Base-by-base conservation (phyloP, 2,113 vertebrate genomes). In the Phalacrocorax pelagicus region DNA sequence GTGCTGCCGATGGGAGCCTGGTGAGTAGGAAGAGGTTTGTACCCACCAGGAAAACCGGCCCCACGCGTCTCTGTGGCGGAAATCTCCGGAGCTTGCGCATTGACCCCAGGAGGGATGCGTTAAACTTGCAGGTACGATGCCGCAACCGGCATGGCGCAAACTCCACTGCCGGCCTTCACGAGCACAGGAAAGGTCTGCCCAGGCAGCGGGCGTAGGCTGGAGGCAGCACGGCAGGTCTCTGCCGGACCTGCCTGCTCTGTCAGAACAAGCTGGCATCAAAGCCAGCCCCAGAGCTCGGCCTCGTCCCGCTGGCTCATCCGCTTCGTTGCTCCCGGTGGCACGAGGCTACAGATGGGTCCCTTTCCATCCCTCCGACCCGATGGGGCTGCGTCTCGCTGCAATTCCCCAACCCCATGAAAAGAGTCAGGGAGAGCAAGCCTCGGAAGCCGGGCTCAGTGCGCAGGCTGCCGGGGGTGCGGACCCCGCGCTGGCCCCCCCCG, bases 21-120 rank as follows among this genome's bases (percentile, higher is more conserved):
- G 54, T 1, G 11, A 34, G 34, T 0, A 3, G 34, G 21, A 34
- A 18, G 46, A 19, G 69, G 22, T 49, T 34, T 34, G 67, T 3
- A 12, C n/a, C 32, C 14, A 38, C 47, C 3, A 4, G 67, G 40
- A 29, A 63, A 71, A 11, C 9, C 5, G 3, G 36, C 21, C 83
- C 36, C 40, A 1, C 2, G 1, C 3, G 1, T n/a, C 46, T 46
- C 77, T 4, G 0, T 2, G 22, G 7, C 61, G n/a, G 74, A 22
- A 52, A 44, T 15, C 40, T 9, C 38, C 66, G 12, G 81, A 24
- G 38, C 3, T 32, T 3, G 7, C 10, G 40, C 2, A 9, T 63
- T 22, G 36, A 23, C 24, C 30, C 62, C 22, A 3, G 15, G 32
- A 51, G 49, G 38, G 57, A 17, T 10, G 42, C 5, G 23, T 14